Percentiles rank a stretch among this genome's conserved stretches.
Conservation (phyloP, 2,888 invertebrate genomes). For the Pachycephus smyrnensis region DNA sequence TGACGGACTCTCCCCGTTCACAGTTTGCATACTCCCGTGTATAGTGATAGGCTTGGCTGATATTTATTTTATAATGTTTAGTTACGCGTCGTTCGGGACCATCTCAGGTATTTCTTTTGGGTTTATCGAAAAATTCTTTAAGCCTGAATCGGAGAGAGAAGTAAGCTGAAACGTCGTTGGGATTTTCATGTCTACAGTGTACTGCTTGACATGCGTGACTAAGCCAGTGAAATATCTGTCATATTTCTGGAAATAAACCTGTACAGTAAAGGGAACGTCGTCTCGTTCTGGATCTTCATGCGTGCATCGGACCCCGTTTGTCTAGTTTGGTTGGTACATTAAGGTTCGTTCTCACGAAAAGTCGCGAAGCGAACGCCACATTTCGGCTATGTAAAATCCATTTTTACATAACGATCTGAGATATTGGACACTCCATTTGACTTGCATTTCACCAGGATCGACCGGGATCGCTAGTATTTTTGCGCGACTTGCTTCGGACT, state of each 20-base stretch:
- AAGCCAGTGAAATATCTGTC: constrained; percentile 33
- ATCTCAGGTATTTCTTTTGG: neutral
- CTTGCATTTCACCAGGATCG: neutral
- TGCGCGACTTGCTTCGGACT: neutral
- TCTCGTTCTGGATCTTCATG: neutral
- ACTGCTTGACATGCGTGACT: neutral
- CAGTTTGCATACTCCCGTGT: neutral
- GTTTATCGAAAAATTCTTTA: neutral
- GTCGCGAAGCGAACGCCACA: neutral
- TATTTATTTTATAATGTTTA: too few relatives aligned
- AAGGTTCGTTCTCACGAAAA: neutral
- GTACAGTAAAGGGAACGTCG: neutral
- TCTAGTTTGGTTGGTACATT: neutral
- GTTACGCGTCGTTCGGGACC: too few relatives aligned
- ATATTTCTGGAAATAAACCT: constrained; percentile 48
- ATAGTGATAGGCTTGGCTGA: too few relatives aligned
- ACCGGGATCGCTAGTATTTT: neutral
- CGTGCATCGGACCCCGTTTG: neutral
- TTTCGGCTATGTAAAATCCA: neutral
- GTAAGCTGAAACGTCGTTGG: neutral
- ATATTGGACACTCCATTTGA: neutral
- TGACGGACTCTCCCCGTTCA: neutral
- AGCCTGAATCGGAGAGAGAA: too few relatives aligned
- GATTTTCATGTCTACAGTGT: neutral
- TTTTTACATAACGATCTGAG: neutral